phyloP scores from a whole-genome alignment of 2,113 vertebrate genomes.

The Australoheros scitulus region DNA sequence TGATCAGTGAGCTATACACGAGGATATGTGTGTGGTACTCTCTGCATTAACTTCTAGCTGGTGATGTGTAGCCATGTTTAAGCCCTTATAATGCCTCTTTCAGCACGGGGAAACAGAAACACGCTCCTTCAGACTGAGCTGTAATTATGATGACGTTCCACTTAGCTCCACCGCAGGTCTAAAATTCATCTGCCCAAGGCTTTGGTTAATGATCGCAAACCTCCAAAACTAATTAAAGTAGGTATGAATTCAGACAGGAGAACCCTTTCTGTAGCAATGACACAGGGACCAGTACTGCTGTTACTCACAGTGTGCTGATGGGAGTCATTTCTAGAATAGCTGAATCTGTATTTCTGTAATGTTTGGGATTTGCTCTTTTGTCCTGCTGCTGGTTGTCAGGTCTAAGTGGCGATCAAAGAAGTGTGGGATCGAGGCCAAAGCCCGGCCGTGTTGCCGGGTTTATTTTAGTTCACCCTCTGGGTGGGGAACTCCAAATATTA shows the following conservation, averaged over 20 bases:
- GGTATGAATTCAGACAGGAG: not conserved
- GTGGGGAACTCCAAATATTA: conserved; percentile 80
- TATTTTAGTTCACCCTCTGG: conserved; percentile 77
- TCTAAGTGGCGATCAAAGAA: conserved; percentile 73
- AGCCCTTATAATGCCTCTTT: not conserved
- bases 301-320: conserved; percentile 32
- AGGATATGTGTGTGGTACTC: not conserved
- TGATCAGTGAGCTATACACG: not conserved
- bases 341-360: conserved; percentile 43
- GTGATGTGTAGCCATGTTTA: not conserved
- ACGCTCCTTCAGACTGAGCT: not conserved
- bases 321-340: conserved; percentile 36
- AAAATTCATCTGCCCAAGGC: not conserved
- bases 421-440: conserved; percentile 52
- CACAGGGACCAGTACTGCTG: not conserved
- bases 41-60: not conserved
- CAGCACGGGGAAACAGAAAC: not conserved
- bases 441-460: conserved; percentile 65
- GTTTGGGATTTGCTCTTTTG: conserved; percentile 56
- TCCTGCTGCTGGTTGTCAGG: conserved; percentile 64
- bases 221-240: not conserved
- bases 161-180: not conserved
- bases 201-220: not conserved
- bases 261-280: not conserved
- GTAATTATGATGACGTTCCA: not conserved